These are phyloP conservation scores for Sinotaia quadrata DNA, from an alignment of 2,888 invertebrate genomes.

Conservation along the genomic window DNA sequence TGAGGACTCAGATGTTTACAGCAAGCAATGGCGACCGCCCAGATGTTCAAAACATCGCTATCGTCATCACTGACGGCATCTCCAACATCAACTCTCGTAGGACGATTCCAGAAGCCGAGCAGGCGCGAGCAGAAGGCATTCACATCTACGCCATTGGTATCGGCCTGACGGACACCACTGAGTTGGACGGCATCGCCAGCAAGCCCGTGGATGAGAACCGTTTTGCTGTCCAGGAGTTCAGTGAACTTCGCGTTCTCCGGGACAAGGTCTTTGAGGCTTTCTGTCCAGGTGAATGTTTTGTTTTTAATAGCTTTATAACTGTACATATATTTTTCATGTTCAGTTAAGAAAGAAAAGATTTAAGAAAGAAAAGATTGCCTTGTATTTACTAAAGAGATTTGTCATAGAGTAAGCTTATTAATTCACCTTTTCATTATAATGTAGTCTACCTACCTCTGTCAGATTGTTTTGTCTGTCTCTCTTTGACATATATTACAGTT, in stretches of 20 bases:
- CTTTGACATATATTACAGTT: no score
- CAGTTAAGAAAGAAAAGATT: no score
- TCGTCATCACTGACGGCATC: slow-evolving; percentile 63
- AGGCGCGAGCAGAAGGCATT: slow-evolving; percentile 41
- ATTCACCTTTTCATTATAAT: no score
- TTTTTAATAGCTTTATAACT: no score
- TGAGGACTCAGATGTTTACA: slow-evolving; percentile 45
- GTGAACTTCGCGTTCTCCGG: slow-evolving; percentile 39
- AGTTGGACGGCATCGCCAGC: slow-evolving; percentile 54
- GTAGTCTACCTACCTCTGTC: no score
- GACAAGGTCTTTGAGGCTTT: slow-evolving; percentile 43
- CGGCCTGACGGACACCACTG: slow-evolving; percentile 48
- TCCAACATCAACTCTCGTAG: slow-evolving; percentile 62
- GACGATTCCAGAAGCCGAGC: slow-evolving; percentile 58
- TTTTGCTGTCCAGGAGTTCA: slow-evolving; percentile 49
- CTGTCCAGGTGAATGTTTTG: no score
- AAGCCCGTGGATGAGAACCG: slow-evolving; percentile 51
- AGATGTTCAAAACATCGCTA: slow-evolving; percentile 53
- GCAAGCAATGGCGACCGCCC: slow-evolving; percentile 53
- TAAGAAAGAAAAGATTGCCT: no score
- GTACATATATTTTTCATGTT: no score
- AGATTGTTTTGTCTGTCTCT: no score
- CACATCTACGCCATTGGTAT: slow-evolving; percentile 51
- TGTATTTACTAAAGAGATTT: no score
- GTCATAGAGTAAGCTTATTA: no score